These are phyloP conservation scores for Oreohelix idahoensis DNA, from an alignment of 1,140 invertebrate genomes.

Conservation along the genomic window DNA sequence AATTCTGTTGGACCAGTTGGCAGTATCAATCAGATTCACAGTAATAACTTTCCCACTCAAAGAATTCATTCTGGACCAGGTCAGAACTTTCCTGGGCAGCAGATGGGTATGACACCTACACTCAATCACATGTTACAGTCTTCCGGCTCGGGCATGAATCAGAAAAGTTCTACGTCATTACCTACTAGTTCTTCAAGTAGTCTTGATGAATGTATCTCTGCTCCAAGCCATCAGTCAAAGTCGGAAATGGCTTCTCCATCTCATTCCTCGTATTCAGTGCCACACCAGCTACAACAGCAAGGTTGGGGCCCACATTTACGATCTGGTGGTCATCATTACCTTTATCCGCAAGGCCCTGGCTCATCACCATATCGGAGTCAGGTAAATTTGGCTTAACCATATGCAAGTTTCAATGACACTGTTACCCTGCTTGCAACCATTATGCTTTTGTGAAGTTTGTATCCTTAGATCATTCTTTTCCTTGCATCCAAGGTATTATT, in stretches of 20 bases:
- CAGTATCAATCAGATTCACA: not conserved
- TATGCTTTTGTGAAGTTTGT: constrained; percentile 32
- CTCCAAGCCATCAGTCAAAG: constrained; percentile 13
- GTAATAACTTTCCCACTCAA: not conserved
- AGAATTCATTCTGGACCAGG: constrained; percentile 8
- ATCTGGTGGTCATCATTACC: constrained; percentile 14
- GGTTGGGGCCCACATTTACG: constrained; percentile 13
- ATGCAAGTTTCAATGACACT: constrained; percentile 27
- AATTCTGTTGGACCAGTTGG: constrained; percentile 5
- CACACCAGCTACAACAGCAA: constrained; percentile 22
- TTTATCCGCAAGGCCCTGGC: constrained; percentile 28
- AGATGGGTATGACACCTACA: constrained; percentile 16
- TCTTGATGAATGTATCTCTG: constrained; percentile 2
- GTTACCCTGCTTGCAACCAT: constrained; percentile 38
- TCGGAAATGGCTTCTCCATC: constrained; percentile 21
- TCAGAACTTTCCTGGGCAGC: constrained; percentile 19
- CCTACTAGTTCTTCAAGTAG: constrained; percentile 10
- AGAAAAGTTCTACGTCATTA: not conserved
- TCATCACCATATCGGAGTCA: constrained; percentile 32
- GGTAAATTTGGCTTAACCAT: constrained; percentile 20
- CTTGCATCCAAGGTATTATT: constrained; percentile 5
- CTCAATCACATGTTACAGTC: constrained; percentile 30
- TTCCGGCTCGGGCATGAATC: not conserved
- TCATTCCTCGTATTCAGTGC: constrained; percentile 24
- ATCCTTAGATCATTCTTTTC: constrained; percentile 8